phyloP scores from a whole-genome alignment of 2,797 vertebrate species.

The Lagodon rhomboides region DNA sequence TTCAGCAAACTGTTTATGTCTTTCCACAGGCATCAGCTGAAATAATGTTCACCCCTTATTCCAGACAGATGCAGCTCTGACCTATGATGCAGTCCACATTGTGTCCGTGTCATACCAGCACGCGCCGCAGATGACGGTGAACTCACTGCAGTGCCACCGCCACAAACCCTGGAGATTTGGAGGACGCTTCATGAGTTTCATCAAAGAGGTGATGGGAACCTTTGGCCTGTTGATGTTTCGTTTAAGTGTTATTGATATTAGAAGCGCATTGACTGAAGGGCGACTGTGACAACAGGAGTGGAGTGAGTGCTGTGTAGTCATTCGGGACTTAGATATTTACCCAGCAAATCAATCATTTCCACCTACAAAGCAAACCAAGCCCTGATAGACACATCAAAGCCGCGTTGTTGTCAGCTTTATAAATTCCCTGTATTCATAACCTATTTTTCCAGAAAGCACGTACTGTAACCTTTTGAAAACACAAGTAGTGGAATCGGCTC shows the following conservation, averaged over 20 bases:
- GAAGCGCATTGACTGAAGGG: constrained; percentile 19
- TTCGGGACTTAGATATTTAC: constrained; percentile 65
- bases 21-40: constrained; percentile 72
- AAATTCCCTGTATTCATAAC: constrained; percentile 72
- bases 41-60: constrained; percentile 87
- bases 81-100: constrained; percentile 98
- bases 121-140: constrained; percentile 98
- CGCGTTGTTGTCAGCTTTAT: constrained; percentile 67
- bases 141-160: constrained; percentile 98
- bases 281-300: constrained; percentile 25
- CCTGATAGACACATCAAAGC: constrained; percentile 75
- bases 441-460: constrained; percentile 74
- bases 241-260: constrained; percentile 44
- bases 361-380: constrained; percentile 54
- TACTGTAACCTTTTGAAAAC: constrained; percentile 76
- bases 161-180: constrained; percentile 99
- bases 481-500: constrained; percentile 79
- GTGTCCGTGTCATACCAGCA: constrained; percentile 99
- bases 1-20: constrained; percentile 6
- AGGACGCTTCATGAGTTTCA: constrained; percentile 98
- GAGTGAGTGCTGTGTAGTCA: constrained; percentile 37
- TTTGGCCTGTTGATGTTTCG: constrained; percentile 54
- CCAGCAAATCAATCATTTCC: constrained; percentile 67
- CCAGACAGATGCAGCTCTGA: constrained; percentile 98
- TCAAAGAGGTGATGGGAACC: constrained; percentile 93